A percentile compares a stretch with the other conserved stretches of the same genome.
These are phyloP conservation scores for Sebastes ruberrimus DNA, from an alignment of 2,797 vertebrate genomes.

Conservation along the genomic window DNA sequence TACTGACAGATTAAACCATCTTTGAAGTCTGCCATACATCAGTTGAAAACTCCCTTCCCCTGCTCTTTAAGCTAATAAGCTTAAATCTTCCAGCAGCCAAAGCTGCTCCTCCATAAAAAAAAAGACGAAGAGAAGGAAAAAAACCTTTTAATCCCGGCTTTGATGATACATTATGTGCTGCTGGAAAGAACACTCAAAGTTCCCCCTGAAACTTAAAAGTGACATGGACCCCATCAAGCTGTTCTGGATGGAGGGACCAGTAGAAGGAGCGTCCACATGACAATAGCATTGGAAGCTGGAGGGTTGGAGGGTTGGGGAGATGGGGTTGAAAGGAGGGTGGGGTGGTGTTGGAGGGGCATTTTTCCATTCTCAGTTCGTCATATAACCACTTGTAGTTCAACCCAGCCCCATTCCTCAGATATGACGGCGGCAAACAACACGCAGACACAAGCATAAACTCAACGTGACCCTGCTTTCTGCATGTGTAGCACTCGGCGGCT, in stretches of 20 bases:
- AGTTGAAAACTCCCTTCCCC: slow-evolving; percentile 80
- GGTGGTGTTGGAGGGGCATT: neutral
- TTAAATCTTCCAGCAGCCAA: slow-evolving; percentile 84
- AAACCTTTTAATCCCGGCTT: slow-evolving; percentile 82
- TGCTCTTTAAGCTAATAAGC: slow-evolving; percentile 86
- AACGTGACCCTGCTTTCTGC: slow-evolving; percentile 67
- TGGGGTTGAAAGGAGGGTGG: neutral
- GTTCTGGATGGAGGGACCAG: slow-evolving; percentile 47
- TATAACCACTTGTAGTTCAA: slow-evolving; percentile 39
- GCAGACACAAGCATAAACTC: slow-evolving; percentile 68
- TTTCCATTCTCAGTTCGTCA: slow-evolving; percentile 15
- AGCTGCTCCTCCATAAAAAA: slow-evolving; percentile 70
- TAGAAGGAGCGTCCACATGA: slow-evolving; percentile 33
- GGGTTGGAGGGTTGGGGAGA: neutral
- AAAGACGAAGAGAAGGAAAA: slow-evolving; percentile 32
- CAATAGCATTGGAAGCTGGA: slow-evolving; percentile 39
- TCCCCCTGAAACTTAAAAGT: slow-evolving; percentile 73
- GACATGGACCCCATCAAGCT: slow-evolving; percentile 55
- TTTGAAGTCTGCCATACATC: slow-evolving; percentile 85
- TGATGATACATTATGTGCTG: slow-evolving; percentile 83
- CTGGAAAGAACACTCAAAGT: slow-evolving; percentile 73
- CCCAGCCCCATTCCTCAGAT: slow-evolving; percentile 28
- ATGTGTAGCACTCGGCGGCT: slow-evolving; percentile 62
- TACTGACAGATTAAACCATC: slow-evolving; percentile 85
- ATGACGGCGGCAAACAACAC: slow-evolving; percentile 30